These are phyloP conservation scores for Cherax destructor DNA, from an alignment of 1,140 invertebrate species.

Conservation along the genomic window DNA sequence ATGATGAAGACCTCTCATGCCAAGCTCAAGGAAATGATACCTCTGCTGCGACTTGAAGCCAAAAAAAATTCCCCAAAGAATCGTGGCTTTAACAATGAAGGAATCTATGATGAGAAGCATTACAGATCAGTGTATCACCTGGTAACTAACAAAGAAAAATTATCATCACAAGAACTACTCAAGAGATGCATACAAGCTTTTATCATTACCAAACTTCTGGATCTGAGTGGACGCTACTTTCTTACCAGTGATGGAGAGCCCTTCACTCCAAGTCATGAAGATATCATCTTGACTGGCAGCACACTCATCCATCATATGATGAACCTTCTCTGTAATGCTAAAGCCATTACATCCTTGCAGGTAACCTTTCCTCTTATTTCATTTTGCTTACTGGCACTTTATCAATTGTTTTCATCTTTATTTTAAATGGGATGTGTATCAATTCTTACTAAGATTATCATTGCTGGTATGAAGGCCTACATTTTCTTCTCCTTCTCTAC, in stretches of 20 bases:
- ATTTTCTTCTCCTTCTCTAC: not conserved
- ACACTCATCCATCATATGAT: too few species aligned
- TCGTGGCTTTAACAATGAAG: conserved; percentile 22
- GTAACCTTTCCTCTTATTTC: not conserved
- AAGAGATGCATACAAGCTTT: conserved; percentile 22
- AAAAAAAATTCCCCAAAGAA: not conserved
- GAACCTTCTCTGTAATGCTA: not conserved
- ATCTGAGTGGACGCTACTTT: too few species aligned
- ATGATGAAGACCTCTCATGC: conserved; percentile 11
- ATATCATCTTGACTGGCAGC: too few species aligned
- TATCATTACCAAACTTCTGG: not conserved
- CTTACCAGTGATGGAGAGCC: too few species aligned
- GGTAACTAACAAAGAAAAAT: conserved; percentile 11
- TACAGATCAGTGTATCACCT: conserved; percentile 44
- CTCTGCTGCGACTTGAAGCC: not conserved
- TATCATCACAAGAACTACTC: not conserved
- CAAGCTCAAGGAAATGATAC: conserved; percentile 1
- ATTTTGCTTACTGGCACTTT: too few species aligned
- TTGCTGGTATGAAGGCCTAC: not conserved
- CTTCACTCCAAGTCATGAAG: too few species aligned
- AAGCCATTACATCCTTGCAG: not conserved
- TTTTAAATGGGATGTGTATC: too few species aligned
- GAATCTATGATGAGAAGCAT: conserved; percentile 9
- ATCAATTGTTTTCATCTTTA: too few species aligned
- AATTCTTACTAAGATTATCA: not conserved